Base-by-base conservation (phyloP, 2,113 vertebrate species). In the Promerops cafer region DNA sequence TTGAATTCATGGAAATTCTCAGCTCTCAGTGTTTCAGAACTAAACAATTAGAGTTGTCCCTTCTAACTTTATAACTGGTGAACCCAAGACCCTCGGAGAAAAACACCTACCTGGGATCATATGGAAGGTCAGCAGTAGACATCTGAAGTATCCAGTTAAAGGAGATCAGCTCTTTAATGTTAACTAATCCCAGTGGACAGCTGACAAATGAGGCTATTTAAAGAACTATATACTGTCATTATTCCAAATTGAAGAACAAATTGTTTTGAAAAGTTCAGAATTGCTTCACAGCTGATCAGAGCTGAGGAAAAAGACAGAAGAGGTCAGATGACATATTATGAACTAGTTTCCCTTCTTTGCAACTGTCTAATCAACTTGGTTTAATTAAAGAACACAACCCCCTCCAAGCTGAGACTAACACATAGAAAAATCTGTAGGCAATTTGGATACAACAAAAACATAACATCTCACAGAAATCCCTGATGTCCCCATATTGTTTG, bases 401-500 rank as follows among this genome's bases (percentile, higher is more conserved):
- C 22, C 82, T 88, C 76, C 3, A 7, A 93, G 76, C 39, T 4
- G 3, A 93, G 68, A 75, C 39, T 86, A 56, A 45, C 47, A 70
- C 2, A 2, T 7, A 87, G 83, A 68, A 91, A 96, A 96, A 84
- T 96, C 80, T 96, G 96, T 64, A 83, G 80, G 80, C 74, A 92
- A 94, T 96, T 93, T 96, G 86, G 60, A 79, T 86, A 71, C 21
- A 83, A 77, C 10, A 65, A 53, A 64, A 89, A 92, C 85, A 92
- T 13, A 87, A 61, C 28, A 84, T 75, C 80, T 90, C 65, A 24
- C 71, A 93, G 57, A 96, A 96, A 93, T 96, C 90, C 90, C 93
- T 91, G 72, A 79, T 90, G 88, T 96, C 76, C 86, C 83, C 70
- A 64, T 94, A 91, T 89, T 95, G 96, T 97, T 95, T 97, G 88